Evolutionary conservation across 2,797 vertebrate species (phyloP), one percentile per base, ranked within the genome.

Genomic region (Etheostoma perlongum): DNA sequence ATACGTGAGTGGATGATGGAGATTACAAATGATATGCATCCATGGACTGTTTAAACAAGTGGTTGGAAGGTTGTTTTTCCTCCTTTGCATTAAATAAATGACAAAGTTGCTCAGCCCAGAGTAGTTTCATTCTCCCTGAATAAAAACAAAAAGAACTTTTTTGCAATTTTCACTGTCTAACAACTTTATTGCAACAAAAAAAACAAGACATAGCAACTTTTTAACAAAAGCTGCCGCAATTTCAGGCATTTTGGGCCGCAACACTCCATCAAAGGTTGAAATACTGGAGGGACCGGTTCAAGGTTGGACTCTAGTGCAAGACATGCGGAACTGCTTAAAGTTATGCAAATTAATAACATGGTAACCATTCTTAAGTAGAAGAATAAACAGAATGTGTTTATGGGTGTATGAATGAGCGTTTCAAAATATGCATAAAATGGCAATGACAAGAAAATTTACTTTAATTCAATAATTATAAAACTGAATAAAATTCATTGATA

Each of bases 21-120:
- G 85, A 89, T 87, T 90, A 87, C 66, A 85, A 64, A 85, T 68
- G 67, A 67, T 67, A 75, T 72, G 78, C 53, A 66, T 67, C 71
- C 67, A 40, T 48, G 51, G 81, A 80, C 83, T 89, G 86, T 87
- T 86, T 81, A 81, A 86, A 89, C 82, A 85, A 76, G n/a, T 54
- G 73, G 72, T 74, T 30, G 30, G 30, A 75, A 74, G 85, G 79
- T 42, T 74, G 69, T 66, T 69, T 76, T 80, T 86, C 67, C 77
- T 85, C 65, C 64, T 79, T 78, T 21, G 75, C 65, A 33, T 63
- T 53, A 71, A 73, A 77, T 72, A 74, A 75, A 79, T 78, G 59
- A 74, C 79, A 74, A 69, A 64, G 52, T 65, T 71, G 54, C 76
- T 27, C 27, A 27, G 27, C 27, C 27, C 27, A 4, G 27, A 27